Base-by-base conservation (phyloP, 1,140 invertebrate species). In the Dinoponera quadriceps region DNA sequence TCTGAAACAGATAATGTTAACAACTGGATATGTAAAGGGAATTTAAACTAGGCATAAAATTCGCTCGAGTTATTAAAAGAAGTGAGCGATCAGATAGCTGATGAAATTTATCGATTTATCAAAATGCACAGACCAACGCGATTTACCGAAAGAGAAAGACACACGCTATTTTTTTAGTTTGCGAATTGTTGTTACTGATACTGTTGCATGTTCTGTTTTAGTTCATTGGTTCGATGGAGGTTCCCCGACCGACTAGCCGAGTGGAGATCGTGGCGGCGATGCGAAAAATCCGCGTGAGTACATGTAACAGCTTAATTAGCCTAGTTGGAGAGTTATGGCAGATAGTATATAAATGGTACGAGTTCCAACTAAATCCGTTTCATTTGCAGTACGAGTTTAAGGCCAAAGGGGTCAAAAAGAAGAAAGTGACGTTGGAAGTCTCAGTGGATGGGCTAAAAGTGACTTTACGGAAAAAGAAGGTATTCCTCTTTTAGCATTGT, bases 201-300 rank as follows among this genome's bases (percentile, higher is more conserved):
- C 1, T 9, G 54, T 9, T 87, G 22, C 16, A 29, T 33, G n/a
- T 49, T 87, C 55, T 60, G 82, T 86, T 90, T 69, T 96, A 99
- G 99, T 99, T 98, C 94, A 99, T 99, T 93, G 99, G 99, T 81
- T 98, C 98, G 55, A 96, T 99, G 96, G 98, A 99, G 93, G 98
- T 99, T 85, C 98, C 98, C 18, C 95, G 98, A 90, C 99, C 99
- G 9, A 98, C 97, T 74, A 99, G 97, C 93, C 96, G 99, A 89
- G 97, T 99, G 85, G 99, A 99, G 95, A 99, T 99, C 92, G 98
- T 99, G 59, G 98, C 98, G 69, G 99, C 99, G 72, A 99, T 99
- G 99, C 96, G 99, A 82, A 96, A 98, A 92, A 99, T 99, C 93
- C 96, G 99, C 92, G 98, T 99, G 95, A 97, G 97, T 97, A 91